Conservation (phyloP, 2,888 invertebrate genomes). For the Stenotaenia linearis region DNA sequence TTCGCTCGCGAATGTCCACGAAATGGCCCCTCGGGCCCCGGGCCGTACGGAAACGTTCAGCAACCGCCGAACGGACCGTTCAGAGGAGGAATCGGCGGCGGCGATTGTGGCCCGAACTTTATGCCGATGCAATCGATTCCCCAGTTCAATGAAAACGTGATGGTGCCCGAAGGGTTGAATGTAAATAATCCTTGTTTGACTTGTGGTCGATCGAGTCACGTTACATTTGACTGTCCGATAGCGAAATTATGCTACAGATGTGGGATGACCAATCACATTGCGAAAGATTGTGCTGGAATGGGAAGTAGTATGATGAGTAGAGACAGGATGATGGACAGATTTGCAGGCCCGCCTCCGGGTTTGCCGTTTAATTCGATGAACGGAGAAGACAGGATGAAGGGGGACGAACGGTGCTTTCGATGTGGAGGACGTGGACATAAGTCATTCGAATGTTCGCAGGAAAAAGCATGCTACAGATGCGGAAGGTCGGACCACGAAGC, state of each 20-base stretch:
- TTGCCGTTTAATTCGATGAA: neutral
- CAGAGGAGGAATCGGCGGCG: neutral
- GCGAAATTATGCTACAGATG: neutral
- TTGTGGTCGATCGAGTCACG: neutral
- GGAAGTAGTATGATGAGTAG: neutral
- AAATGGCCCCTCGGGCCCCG: neutral
- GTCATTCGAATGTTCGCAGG: neutral
- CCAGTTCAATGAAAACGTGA: neutral
- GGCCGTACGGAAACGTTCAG: neutral
- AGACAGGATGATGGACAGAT: neutral
- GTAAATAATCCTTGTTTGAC: neutral
- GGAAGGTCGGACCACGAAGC: neutral
- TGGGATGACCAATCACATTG: neutral
- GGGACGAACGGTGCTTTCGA: neutral
- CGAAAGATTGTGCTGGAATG: neutral
- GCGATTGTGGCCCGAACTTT: neutral
- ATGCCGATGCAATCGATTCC: neutral
- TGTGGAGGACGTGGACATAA: neutral
- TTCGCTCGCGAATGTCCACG: neutral
- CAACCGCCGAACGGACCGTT: neutral
- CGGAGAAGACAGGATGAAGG: neutral
- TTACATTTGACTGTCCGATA: neutral
- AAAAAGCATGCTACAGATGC: neutral
- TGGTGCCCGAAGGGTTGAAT: neutral
- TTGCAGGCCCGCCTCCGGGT: neutral